Percentiles rank a stretch among this genome's conserved stretches.
phyloP scores from a whole-genome alignment of 1,140 invertebrate species.

The Drosophila yakuba region DNA sequence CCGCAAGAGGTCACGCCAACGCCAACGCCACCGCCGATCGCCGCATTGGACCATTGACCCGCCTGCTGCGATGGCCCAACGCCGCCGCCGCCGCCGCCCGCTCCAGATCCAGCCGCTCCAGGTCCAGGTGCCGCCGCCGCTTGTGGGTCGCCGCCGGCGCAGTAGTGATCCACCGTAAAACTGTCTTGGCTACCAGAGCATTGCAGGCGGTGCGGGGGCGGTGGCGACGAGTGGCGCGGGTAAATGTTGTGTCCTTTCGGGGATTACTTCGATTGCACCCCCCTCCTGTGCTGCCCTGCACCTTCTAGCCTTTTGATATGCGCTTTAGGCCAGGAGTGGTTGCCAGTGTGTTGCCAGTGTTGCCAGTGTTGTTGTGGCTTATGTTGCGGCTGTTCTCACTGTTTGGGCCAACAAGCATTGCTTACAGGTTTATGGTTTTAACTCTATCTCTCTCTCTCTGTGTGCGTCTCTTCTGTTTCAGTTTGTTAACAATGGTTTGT shows the following conservation, averaged over 20 bases:
- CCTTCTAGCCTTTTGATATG: constrained; percentile 64
- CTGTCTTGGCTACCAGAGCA: constrained; percentile 85
- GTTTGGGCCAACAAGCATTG: constrained; percentile 16
- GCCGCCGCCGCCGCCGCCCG: constrained; percentile 21
- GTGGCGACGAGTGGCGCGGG: constrained; percentile 84
- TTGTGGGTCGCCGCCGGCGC: constrained; percentile 81
- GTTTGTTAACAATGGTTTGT: too few relatives aligned
- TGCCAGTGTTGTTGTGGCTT: not conserved
- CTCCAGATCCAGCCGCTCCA: constrained; percentile 36
- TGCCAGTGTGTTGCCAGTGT: not conserved
- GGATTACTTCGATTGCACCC: constrained; percentile 9
- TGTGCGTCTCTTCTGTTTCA: not conserved
- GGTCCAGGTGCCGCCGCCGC: constrained; percentile 37
- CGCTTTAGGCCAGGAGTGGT: constrained; percentile 5
- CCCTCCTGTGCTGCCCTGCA: not conserved
- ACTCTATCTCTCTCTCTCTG: not conserved
- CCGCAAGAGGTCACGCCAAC: constrained; percentile 66
- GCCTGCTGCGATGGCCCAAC: constrained; percentile 24
- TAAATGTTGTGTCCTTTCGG: constrained; percentile 77
- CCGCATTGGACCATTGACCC: constrained; percentile 71
- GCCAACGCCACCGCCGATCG: constrained; percentile 36
- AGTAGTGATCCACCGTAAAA: constrained; percentile 85
- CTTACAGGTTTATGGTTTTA: constrained; percentile 4
- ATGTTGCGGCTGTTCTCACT: not conserved
- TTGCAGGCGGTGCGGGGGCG: constrained; percentile 85